Evolutionary conservation across 2,113 vertebrate species (phyloP).

Genomic region (Microcebus jonahi): DNA sequence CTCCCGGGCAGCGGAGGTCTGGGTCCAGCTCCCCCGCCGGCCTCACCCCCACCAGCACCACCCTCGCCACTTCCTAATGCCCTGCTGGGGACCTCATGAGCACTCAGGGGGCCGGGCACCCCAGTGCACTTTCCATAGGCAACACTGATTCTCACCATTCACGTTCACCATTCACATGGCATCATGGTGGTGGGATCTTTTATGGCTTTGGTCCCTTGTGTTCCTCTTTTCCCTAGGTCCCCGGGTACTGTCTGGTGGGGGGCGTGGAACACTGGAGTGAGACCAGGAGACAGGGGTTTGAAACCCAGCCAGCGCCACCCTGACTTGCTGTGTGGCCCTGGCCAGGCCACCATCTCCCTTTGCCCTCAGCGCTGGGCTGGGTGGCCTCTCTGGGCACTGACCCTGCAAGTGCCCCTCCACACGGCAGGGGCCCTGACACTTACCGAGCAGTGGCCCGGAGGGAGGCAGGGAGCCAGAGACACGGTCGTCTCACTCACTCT

Average conservation of each 20-base stretch:
- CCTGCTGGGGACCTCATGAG: background rate
- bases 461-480: rapidly evolving
- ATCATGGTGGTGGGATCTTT: background rate
- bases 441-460: background rate
- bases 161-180: background rate
- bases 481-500: background rate
- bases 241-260: too few species aligned
- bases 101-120: too few species aligned
- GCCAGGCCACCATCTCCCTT: background rate
- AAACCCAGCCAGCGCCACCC: background rate
- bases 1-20: background rate
- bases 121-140: background rate
- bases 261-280: background rate
- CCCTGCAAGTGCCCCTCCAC: background rate
- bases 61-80: background rate
- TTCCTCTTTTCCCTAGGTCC: rapidly evolving
- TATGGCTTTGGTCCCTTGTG: background rate
- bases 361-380: rapidly evolving
- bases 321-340: background rate
- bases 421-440: background rate
- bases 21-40: background rate
- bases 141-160: rapidly evolving
- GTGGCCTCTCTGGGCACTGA: background rate
- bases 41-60: background rate
- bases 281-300: background rate